phyloP scores from a whole-genome alignment of 2,888 invertebrate species.

The Eubasilissa splendida region DNA sequence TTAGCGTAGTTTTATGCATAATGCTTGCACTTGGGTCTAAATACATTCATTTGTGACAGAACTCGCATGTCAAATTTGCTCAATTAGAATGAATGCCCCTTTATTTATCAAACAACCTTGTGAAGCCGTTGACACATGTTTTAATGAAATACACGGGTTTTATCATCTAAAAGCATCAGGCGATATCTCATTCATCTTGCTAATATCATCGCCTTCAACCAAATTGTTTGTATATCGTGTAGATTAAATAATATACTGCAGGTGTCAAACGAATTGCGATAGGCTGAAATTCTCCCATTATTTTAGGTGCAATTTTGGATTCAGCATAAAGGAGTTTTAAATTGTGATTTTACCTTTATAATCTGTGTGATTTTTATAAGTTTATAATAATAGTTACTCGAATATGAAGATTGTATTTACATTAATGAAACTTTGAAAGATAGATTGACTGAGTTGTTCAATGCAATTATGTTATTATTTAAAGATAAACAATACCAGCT shows the following conservation, averaged over 20 bases:
- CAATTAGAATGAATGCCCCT: not conserved
- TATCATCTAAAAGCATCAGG: no score
- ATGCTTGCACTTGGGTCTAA: not conserved
- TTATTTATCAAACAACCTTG: no score
- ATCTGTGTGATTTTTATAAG: conserved; percentile 5
- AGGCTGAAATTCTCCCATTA: not conserved
- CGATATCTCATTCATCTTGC: no score
- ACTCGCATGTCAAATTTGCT: conserved; percentile 12
- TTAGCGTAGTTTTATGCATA: conserved; percentile 9
- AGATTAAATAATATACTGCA: no score
- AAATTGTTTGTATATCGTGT: no score
- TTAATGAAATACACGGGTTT: no score
- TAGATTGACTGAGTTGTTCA: conserved; percentile 19
- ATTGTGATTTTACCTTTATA: conserved; percentile 22
- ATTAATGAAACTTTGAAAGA: not conserved
- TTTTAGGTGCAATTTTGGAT: not conserved
- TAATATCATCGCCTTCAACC: no score
- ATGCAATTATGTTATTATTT: conserved; percentile 21
- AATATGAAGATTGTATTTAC: not conserved
- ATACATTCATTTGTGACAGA: not conserved
- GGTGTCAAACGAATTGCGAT: no score
- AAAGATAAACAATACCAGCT: not conserved
- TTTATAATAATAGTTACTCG: not conserved
- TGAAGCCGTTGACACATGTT: no score
- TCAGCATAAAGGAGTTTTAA: not conserved